These are phyloP conservation scores for Phylloscopus trochiloides DNA, from an alignment of 2,113 vertebrate species.

Conservation along the genomic window DNA sequence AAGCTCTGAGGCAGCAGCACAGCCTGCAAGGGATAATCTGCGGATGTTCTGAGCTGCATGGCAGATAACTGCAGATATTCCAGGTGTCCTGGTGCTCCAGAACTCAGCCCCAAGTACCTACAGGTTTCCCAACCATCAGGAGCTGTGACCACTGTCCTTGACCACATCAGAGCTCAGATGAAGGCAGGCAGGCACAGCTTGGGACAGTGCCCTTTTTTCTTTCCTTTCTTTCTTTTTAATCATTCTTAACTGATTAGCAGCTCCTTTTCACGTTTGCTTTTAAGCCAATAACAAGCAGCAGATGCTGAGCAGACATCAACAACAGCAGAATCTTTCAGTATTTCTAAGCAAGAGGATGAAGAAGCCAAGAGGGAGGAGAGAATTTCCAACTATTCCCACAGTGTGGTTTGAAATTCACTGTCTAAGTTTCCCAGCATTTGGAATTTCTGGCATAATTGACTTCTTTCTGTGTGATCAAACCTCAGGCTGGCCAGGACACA, in stretches of 20 bases:
- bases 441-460: not conserved
- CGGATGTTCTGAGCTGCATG: not conserved
- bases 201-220: not conserved
- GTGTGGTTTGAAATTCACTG: not conserved
- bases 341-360: not conserved
- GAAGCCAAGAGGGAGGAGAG: not conserved
- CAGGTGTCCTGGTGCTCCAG: not conserved
- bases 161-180: not conserved
- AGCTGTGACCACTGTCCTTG: not conserved
- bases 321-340: not conserved
- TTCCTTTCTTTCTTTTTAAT: not conserved
- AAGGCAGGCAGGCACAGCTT: not conserved
- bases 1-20: not conserved
- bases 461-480: not conserved
- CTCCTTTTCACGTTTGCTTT: not conserved
- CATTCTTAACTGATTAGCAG: not conserved
- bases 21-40: not conserved
- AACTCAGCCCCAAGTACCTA: fast-evolving
- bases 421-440: not conserved
- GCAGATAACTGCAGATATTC: not conserved
- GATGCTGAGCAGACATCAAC: not conserved
- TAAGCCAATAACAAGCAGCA: not conserved
- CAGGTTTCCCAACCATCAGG: not conserved
- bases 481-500: not conserved
- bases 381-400: not conserved